Conservation (phyloP, 2,888 invertebrate species). For the Cheilosia urbana region DNA sequence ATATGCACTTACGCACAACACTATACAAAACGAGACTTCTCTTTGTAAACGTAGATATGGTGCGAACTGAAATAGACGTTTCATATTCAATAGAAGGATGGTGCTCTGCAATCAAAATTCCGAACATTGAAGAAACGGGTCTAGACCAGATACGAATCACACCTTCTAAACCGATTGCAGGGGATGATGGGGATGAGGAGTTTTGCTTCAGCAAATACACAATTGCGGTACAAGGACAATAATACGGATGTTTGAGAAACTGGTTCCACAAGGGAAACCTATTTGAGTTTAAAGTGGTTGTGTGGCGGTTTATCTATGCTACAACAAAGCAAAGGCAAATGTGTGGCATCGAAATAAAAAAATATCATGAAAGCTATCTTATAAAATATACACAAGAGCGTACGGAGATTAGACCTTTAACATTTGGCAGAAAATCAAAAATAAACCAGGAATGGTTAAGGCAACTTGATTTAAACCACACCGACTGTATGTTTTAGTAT, state of each 20-base stretch:
- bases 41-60: background rate
- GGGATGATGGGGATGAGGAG: constrained; percentile 5
- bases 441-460: background rate
- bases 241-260: constrained; percentile 42
- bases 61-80: background rate
- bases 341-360: background rate
- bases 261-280: constrained; percentile 52
- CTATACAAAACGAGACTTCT: background rate
- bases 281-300: constrained; percentile 54
- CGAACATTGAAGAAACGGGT: constrained; percentile 34
- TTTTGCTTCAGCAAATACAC: constrained; percentile 44
- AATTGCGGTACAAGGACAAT: constrained; percentile 31
- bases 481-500: background rate
- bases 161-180: constrained; percentile 28
- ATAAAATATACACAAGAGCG: background rate
- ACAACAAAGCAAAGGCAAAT: background rate
- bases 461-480: background rate
- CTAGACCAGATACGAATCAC: constrained; percentile 67
- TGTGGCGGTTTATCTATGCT: constrained; percentile 19
- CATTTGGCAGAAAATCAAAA: constrained; percentile 17
- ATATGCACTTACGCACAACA: constrained; percentile 18
- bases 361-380: background rate
- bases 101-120: constrained; percentile 39
- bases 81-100: constrained; percentile 44
- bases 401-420: background rate